A percentile compares a stretch with the other conserved stretches of the same genome.
Conservation (phyloP, 2,888 invertebrate genomes). For the Caenorhabditis doughertyi region DNA sequence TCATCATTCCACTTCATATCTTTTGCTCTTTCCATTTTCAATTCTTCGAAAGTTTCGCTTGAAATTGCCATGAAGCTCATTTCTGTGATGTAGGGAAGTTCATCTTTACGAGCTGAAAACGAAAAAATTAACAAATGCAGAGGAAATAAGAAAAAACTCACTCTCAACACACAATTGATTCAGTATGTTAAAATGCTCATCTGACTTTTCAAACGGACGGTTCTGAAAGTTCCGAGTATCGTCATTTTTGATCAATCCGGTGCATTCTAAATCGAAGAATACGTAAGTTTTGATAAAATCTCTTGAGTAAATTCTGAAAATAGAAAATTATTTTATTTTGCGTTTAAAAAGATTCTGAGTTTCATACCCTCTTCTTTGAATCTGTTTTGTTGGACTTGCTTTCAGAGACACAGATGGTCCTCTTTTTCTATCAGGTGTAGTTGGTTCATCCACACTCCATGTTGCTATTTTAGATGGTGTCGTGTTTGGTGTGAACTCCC, state of each 20-base stretch:
- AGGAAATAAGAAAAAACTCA: neutral
- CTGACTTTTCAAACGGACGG: conserved; percentile 4
- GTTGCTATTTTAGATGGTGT: conserved; percentile 50
- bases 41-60: conserved; percentile 67
- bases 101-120: conserved; percentile 56
- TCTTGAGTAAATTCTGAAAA: conserved; percentile 19
- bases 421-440: conserved; percentile 33
- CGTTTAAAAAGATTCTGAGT: no score
- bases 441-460: neutral
- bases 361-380: conserved; percentile 38
- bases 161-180: conserved; percentile 34
- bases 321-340: neutral
- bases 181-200: conserved; percentile 26
- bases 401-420: conserved; percentile 17
- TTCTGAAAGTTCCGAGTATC: neutral
- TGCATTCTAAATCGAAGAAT: conserved; percentile 78
- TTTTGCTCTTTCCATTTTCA: conserved; percentile 35
- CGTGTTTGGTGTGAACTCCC: conserved; percentile 34
- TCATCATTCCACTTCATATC: conserved; percentile 23
- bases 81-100: conserved; percentile 75
- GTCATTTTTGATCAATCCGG: conserved; percentile 66
- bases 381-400: conserved; percentile 49
- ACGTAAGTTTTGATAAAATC: conserved; percentile 65
- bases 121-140: neutral
- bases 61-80: conserved; percentile 77